Percentiles rank a stretch among this genome's conserved stretches.
Evolutionary conservation across 1,140 invertebrate genomes (phyloP).

Genomic region (Plectus sambesii): DNA sequence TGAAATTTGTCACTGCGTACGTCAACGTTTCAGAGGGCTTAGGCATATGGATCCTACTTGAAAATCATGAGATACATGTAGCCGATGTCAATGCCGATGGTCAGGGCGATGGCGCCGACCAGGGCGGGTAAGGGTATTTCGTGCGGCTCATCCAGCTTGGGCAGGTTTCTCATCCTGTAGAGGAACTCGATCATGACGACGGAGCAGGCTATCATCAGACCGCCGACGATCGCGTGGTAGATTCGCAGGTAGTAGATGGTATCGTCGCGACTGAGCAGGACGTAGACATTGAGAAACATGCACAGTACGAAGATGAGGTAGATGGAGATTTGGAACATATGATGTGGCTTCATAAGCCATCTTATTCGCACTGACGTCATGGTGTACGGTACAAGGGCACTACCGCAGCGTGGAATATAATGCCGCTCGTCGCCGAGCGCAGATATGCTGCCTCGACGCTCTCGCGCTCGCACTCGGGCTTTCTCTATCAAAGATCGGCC

Average conservation of each 20-base stretch:
- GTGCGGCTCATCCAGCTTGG: constrained; percentile 38
- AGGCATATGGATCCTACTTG: too few relatives aligned
- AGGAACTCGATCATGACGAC: constrained; percentile 39
- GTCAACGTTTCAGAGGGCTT: constrained; percentile 26
- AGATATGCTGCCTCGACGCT: too few relatives aligned
- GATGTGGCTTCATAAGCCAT: too few relatives aligned
- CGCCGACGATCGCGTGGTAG: constrained; percentile 35
- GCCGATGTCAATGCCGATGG: constrained; percentile 38
- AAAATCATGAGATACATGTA: constrained; percentile 44
- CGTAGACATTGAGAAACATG: constrained; percentile 39
- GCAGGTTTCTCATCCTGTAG: constrained; percentile 25
- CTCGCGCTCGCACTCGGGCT: too few relatives aligned
- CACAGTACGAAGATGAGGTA: constrained; percentile 37
- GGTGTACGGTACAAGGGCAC: too few relatives aligned
- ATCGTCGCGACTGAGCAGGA: constrained; percentile 33
- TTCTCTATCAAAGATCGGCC: too few relatives aligned
- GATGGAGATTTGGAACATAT: too few relatives aligned
- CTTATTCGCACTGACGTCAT: too few relatives aligned
- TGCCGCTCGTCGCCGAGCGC: too few relatives aligned
- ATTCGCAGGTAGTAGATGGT: constrained; percentile 42
- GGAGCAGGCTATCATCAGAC: constrained; percentile 29
- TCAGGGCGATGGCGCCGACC: constrained; percentile 37
- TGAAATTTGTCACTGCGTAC: too few relatives aligned
- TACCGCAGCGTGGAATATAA: too few relatives aligned
- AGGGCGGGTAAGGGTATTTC: constrained; percentile 40